Evolutionary conservation across 2,797 vertebrate genomes (phyloP), one percentile per base, ranked within the genome.

Genomic region (Dendrocincla tyrannina): DNA sequence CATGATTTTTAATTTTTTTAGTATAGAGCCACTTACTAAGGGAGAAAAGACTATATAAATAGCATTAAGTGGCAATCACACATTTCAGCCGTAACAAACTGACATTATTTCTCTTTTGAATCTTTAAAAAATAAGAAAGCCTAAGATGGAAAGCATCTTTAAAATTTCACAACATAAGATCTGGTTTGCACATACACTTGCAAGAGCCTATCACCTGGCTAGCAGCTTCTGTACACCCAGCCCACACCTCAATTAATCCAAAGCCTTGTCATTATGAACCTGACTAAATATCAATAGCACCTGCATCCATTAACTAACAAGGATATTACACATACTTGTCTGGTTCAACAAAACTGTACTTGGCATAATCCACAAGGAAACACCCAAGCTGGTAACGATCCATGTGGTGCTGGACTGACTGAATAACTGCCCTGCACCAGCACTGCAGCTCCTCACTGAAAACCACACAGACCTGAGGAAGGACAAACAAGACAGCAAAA

Each of bases 281-380:
- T 62, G 41, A 79, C 20, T 27, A 70, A 85, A 19, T 10, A 59
- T 4, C 32, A 42, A 27, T 3, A 73, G 7, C 16, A 76, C 11
- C 33, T 30, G 3, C 22, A 72, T 4, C 8, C 32, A 72, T 23
- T 12, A 62, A 17, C 9, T 56, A 42, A 47, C 3, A 77, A 68
- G 49, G 20, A 23, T 1, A 4, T n/a, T 30, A 22, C 56, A 95
- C 97, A 17, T 96, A 98, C 98, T 97, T 92, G 49, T 97, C 91
- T 63, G 95, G 91, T 82, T 97, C 91, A 88, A 98, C 96, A 49
- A 86, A 97, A 69, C 97, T 52, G 30, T 86, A 91, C 41, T 94
- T 97, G 59, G 98, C 98, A 90, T 98, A 97, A 93, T 98, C 98
- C 95, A 98, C 96, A 27, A 98, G 98, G 83, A 98, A 98, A 62